Evolutionary conservation across 2,888 invertebrate species (phyloP), one percentile per base, ranked within the genome.

Genomic region (Megaustenia siamemsis): DNA sequence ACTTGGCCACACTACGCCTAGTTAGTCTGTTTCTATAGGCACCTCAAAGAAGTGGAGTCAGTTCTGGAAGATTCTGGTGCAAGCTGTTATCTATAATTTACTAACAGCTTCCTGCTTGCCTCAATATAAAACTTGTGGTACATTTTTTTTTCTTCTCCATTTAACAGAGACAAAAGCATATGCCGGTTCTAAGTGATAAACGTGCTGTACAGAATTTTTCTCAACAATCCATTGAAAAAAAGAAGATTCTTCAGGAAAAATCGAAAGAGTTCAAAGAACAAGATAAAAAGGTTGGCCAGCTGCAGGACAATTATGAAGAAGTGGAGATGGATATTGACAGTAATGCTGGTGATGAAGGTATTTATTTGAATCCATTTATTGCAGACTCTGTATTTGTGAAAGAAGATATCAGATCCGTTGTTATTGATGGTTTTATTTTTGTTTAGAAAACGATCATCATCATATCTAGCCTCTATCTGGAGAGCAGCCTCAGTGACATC

Each of bases 301-400:
- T 84, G 12, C 82, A 87, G 32, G 92, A 92, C 79, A 92, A 92
- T 77, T 92, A 92, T 88, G 92, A 92, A 68, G 90, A 91, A 75
- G 92, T 92, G n/a, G 92, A 91, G 83, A 92, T 92, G 92, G 92
- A 92, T 75, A 90, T 92, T 49, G 92, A 92, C 82, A 91, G 91
- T 88, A 89, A 89, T 63, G 87, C 84, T 60, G 90, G 88, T 8
- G 87, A 90, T 10, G 86, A 89, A 86, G 89, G 90, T 89, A 82
- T 79, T 60, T 38, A 18, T 60, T 73, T 18, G 76, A 8, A 32
- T 24, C 35, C 28, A 45, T 53, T 40, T 21, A 12, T 60, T 12
- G 6, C 12, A 6, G 60, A n/a, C 6, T 49, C 49, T 49, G 12
- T 49, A 49, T 49, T 21, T n/a, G n/a, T n/a, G n/a, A n/a, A n/a